These are phyloP conservation scores for Scaptomyza reducta DNA, from an alignment of 2,888 invertebrate genomes.

Conservation along the genomic window DNA sequence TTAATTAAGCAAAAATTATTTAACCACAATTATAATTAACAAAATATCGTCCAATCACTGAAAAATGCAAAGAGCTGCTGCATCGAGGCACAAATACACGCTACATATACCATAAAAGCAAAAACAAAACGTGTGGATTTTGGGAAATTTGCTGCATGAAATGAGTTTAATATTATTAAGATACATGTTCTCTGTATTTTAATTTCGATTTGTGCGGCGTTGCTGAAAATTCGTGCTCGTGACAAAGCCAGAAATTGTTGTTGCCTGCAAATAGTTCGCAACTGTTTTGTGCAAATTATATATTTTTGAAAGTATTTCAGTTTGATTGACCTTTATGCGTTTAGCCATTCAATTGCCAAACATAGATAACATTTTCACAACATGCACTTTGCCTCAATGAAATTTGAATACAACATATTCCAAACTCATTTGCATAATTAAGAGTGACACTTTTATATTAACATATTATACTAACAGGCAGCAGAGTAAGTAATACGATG, in stretches of 20 bases:
- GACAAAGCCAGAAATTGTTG: conserved; percentile 40
- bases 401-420: conserved; percentile 1
- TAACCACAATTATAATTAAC: conserved; percentile 57
- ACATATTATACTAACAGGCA: background rate
- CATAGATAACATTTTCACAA: conserved; percentile 4
- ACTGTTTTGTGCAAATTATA: conserved; percentile 36
- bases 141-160: conserved; percentile 9
- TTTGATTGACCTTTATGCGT: conserved; percentile 26
- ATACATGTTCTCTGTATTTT: conserved; percentile 19
- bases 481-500: background rate
- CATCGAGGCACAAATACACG: conserved; percentile 10
- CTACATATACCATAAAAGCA: background rate
- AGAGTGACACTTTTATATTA: background rate
- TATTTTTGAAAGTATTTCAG: conserved; percentile 24
- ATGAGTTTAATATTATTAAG: conserved; percentile 46
- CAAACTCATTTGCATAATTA: background rate
- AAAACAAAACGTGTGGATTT: background rate
- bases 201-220: conserved; percentile 34
- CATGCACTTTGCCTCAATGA: background rate
- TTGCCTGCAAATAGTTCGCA: conserved; percentile 21
- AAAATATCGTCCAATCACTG: conserved; percentile 24
- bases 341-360: conserved; percentile 35
- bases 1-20: conserved; percentile 58
- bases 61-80: background rate
- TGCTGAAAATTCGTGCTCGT: conserved; percentile 45